phyloP scores from a whole-genome alignment of 2,797 vertebrate species.

The Lophotriccus pileatus region DNA sequence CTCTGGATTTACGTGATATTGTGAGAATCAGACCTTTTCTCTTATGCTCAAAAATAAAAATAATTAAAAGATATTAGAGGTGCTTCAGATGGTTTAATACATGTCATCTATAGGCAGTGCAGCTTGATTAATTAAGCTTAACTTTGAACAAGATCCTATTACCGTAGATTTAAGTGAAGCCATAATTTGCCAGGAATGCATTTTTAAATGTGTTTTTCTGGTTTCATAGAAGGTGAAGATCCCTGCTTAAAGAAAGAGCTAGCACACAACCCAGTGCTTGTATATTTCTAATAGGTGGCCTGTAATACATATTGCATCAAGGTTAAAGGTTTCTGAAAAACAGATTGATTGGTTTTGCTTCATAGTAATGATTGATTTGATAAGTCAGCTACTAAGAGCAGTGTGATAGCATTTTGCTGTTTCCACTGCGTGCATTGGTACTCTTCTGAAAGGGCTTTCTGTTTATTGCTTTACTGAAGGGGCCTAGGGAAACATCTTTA shows the following conservation, averaged over 20 bases:
- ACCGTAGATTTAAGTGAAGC: not conserved
- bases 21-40: not conserved
- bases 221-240: not conserved
- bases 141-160: not conserved
- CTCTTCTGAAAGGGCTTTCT: not conserved
- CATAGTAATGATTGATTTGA: not conserved
- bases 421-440: not conserved
- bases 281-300: not conserved
- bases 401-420: not conserved
- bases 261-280: not conserved
- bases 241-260: not conserved
- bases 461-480: not conserved
- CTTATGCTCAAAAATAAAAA: not conserved
- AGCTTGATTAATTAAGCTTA: not conserved
- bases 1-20: not conserved
- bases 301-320: not conserved
- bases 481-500: not conserved
- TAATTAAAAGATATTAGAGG: not conserved
- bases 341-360: not conserved
- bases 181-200: not conserved
- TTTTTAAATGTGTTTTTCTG: not conserved
- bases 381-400: not conserved
- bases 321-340: conserved; percentile 8
- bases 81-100: not conserved
- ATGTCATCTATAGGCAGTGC: not conserved